Base-by-base conservation (phyloP, 2,797 vertebrate genomes). In the Enteromius fasciolatus region DNA sequence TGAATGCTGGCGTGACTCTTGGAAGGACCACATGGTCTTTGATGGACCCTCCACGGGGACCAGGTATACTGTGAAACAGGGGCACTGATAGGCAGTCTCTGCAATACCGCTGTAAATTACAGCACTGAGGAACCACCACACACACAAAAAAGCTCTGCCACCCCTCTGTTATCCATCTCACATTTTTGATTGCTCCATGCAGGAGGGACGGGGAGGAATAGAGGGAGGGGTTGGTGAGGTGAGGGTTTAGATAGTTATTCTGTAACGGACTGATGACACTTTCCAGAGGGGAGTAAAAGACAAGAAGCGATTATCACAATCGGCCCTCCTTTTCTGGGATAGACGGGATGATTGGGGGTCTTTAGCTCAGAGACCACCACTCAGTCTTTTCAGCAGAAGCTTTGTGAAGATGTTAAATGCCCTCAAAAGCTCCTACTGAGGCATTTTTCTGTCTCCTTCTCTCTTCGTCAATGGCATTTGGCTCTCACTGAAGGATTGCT, bases 231-330 rank as follows among this genome's bases (percentile, higher is more conserved):
- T 36, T 31, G 61, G 48, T 78, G 57, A 82, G 64, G 25, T 61
- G n/a, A 39, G 44, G 31, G 69, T 44, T 67, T 68, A 41, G 44
- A 82, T 18, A 39, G 48, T 68, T 79, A 28, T n/a, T 61, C 75
- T 59, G 68, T 82, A 81, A 77, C 46, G 77, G 76, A 67, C 57
- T 78, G 83, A 89, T 84, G 50, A 84, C 82, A 86, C 78, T 85
- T 82, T 50, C 50, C 41, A 25, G 61, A 83, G 76, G 82, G 80
- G 86, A 73, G 59, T 61, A 88, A 87, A 85, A 85, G 77, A 85
- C 77, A 83, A 87, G 66, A 61, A 78, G 80, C 54, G 41, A 82
- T 84, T 76, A 78, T 80, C 67, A 46, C 64, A 39, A 64, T 75
- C 54, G 20, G 20, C 64, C n/a, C 15, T 76, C 52, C 41, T 78